A percentile compares a stretch with the other conserved stretches of the same genome.
Evolutionary conservation across 2,113 vertebrate genomes (phyloP).

Genomic region (Xiphophorus couchianus): DNA sequence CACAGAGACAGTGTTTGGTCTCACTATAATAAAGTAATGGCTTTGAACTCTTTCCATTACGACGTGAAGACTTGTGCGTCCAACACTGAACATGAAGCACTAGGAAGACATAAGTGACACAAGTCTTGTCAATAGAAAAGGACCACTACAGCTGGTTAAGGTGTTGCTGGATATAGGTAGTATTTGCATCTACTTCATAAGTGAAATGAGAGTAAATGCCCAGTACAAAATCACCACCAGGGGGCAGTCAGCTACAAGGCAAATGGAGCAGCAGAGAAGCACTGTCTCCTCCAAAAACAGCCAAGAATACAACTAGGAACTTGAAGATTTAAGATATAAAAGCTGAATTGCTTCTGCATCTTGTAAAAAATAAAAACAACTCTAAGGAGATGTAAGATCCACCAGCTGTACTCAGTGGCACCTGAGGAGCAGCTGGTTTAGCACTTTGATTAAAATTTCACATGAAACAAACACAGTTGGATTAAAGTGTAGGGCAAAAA

Average conservation of each 20-base stretch:
- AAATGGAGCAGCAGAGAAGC: constrained; percentile 32
- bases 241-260: constrained; percentile 69
- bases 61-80: constrained; percentile 50
- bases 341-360: constrained; percentile 40
- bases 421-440: constrained; percentile 47
- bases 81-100: constrained; percentile 26
- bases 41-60: constrained; percentile 64
- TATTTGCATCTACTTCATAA: constrained; percentile 27
- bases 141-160: constrained; percentile 52
- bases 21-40: constrained; percentile 66
- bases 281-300: constrained; percentile 32
- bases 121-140: constrained; percentile 45
- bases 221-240: constrained; percentile 48
- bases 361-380: constrained; percentile 12
- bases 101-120: constrained; percentile 57
- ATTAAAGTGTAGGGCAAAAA: constrained; percentile 33
- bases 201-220: constrained; percentile 5
- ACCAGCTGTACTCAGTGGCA: constrained; percentile 37
- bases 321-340: constrained; percentile 28
- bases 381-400: constrained; percentile 19
- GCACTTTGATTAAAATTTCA: constrained; percentile 22
- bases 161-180: constrained; percentile 55
- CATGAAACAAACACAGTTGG: constrained; percentile 37
- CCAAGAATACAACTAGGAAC: constrained; percentile 24
- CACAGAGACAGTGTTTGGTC: constrained; percentile 82